Percentiles rank a stretch among this genome's conserved stretches.
These are phyloP conservation scores for Meloidogyne hapla DNA, from an alignment of 1,140 invertebrate genomes.

Conservation along the genomic window DNA sequence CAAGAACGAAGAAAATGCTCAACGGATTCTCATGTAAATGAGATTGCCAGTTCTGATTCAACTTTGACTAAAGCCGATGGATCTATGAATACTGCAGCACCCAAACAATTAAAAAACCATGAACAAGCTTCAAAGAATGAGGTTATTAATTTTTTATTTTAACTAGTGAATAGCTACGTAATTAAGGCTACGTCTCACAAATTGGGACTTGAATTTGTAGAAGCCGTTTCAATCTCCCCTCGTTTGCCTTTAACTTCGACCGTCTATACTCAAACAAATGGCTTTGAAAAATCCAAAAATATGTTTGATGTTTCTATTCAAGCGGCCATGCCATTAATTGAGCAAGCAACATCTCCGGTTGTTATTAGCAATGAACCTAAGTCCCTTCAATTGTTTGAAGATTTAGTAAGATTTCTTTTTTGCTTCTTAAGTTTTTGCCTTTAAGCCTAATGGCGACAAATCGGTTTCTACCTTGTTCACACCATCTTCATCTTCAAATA, in stretches of 20 bases:
- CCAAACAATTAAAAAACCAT: neutral
- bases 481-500: neutral
- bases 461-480: neutral
- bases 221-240: neutral
- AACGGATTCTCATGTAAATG: neutral
- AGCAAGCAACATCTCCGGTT: neutral
- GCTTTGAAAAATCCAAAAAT: neutral
- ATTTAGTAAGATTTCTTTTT: neutral
- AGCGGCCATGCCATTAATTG: neutral
- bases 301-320: neutral
- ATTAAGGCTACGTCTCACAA: too few relatives aligned
- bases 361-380: neutral
- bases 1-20: neutral
- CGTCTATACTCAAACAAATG: neutral
- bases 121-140: neutral
- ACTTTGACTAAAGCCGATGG: neutral
- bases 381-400: neutral
- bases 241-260: neutral
- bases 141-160: neutral
- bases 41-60: neutral
- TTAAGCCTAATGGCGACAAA: neutral
- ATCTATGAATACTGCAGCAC: neutral
- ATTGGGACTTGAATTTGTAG: neutral
- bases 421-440: neutral
- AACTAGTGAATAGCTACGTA: neutral